Base-by-base conservation (phyloP, 1,140 invertebrate species). In the Aphidius ervi region DNA sequence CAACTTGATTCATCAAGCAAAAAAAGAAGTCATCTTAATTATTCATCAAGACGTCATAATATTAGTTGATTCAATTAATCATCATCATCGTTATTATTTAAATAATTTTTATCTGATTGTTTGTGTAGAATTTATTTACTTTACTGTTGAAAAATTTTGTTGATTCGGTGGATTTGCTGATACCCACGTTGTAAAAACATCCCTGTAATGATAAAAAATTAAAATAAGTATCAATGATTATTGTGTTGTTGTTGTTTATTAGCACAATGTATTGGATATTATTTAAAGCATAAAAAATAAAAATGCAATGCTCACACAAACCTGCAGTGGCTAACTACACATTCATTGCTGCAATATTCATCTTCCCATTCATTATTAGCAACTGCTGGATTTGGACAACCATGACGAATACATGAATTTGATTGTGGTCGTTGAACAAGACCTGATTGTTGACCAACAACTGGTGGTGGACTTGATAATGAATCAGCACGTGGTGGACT, bases 331-430 rank as follows among this genome's bases (percentile, higher is more conserved):
- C 88, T 93, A 67, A 97, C 93, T 62, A 97, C 95, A 82, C 95
- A 98, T 76, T 98, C 94, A 81, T 95, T 96, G 77, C 92, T 95
- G 81, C 95, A 98, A 78, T 97, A 98, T 80, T 97, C 94, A 75
- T 95, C 91, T 76, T 97, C 95, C 95, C 95, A 98, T 79, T 96
- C 94, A 55, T 89, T 88, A 80, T 93, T 96, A 47, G 93, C 86
- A 65, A 96, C 88, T 49, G 94, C 93, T 46, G 87, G 87, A 80
- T 97, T 97, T 41, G 86, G 87, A 78, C 95, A 98, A 54, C 95
- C 94, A 70, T 91, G 88, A 60, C 94, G 86, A 67, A 94, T 90
- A 82, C 93, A 97, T 52, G 86, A 85, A 67, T 87, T 85, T 63
- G 84, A 76, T 63, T 81, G 81, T 53, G 69, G 69, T 40, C 72